These are phyloP conservation scores for Hoplostethus atlanticus DNA, from an alignment of 2,797 vertebrate genomes.

Conservation along the genomic window DNA sequence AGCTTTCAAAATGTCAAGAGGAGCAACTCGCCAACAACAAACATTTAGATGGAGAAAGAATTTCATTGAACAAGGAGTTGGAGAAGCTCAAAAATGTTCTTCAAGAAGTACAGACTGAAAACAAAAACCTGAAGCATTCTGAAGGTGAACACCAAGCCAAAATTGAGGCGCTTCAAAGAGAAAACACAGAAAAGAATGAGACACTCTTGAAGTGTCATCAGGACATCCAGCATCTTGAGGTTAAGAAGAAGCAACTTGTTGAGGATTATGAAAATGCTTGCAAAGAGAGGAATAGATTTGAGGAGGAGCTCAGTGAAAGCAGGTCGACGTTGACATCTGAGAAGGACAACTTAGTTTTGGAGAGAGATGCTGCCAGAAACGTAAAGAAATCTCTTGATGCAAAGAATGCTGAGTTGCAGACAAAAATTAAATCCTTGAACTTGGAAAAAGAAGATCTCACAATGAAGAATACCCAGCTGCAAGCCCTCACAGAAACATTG, in stretches of 20 bases:
- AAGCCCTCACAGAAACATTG: slow-evolving; percentile 68
- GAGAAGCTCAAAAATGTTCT: slow-evolving; percentile 76
- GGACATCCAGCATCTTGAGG: slow-evolving; percentile 75
- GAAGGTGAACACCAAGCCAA: slow-evolving; percentile 67
- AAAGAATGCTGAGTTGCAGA: slow-evolving; percentile 78
- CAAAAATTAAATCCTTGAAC: slow-evolving; percentile 72
- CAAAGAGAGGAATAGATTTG: slow-evolving; percentile 68
- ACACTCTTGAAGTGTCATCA: slow-evolving; percentile 72
- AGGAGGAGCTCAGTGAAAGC: slow-evolving; percentile 74
- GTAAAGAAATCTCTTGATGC: slow-evolving; percentile 74
- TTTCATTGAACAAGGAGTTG: slow-evolving; percentile 77
- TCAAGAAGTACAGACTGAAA: slow-evolving; percentile 80
- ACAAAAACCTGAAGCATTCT: slow-evolving; percentile 72
- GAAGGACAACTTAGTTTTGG: slow-evolving; percentile 66
- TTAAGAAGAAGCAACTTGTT: slow-evolving; percentile 76
- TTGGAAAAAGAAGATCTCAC: slow-evolving; percentile 83
- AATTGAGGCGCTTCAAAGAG: slow-evolving; percentile 81
- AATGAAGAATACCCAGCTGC: slow-evolving; percentile 75
- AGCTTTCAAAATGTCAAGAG: slow-evolving; percentile 80
- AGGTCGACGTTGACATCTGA: slow-evolving; percentile 66
- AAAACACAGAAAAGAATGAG: slow-evolving; percentile 68
- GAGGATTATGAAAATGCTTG: slow-evolving; percentile 82
- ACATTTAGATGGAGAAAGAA: slow-evolving; percentile 76
- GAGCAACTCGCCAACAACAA: slow-evolving; percentile 77
- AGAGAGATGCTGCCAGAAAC: slow-evolving; percentile 75